Conservation (phyloP, 2,113 vertebrate species). For the Vulpes ferrilata region DNA sequence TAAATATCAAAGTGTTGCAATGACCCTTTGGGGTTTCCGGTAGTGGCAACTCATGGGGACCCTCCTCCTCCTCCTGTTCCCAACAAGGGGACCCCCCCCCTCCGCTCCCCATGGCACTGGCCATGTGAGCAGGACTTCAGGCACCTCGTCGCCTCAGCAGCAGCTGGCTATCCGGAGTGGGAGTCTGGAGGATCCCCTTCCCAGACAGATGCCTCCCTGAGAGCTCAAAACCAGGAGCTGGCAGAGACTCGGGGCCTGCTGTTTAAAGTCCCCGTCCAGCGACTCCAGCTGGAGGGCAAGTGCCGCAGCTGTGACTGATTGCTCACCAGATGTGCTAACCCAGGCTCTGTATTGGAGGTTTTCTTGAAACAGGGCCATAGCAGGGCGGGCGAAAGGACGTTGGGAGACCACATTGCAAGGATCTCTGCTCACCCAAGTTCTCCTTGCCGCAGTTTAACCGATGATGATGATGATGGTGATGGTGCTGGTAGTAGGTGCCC, state of each 20-base stretch:
- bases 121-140: not conserved
- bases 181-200: not conserved
- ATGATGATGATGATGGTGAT: no score
- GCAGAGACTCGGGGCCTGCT: not conserved
- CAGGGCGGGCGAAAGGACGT: not conserved
- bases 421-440: not conserved
- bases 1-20: not conserved
- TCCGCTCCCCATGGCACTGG: accelerated
- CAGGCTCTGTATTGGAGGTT: not conserved
- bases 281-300: not conserved
- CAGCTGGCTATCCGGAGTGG: not conserved
- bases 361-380: not conserved
- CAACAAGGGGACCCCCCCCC: not conserved
- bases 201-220: not conserved
- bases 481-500: not conserved
- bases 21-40: not conserved
- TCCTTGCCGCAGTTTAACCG: accelerated
- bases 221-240: not conserved
- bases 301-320: not conserved
- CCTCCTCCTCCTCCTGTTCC: not conserved
- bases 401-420: not conserved
- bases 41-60: not conserved
- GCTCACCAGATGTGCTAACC: not conserved
- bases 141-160: not conserved
- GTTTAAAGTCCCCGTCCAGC: no score